These are phyloP conservation scores for Girardia tigrina DNA, from an alignment of 2,888 invertebrate species.

Conservation along the genomic window DNA sequence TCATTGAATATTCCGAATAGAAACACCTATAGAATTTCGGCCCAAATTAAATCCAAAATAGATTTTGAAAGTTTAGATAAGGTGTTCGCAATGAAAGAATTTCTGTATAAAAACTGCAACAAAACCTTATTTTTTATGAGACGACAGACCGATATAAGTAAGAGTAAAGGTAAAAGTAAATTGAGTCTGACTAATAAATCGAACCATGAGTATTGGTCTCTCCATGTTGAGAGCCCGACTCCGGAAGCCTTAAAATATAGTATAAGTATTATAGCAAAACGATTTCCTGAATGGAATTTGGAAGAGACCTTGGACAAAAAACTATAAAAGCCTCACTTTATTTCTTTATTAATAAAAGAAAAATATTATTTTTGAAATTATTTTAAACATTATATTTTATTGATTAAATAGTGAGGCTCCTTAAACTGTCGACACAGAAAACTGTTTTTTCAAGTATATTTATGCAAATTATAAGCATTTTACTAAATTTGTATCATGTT, in stretches of 20 bases:
- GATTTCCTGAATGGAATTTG: slow-evolving; percentile 2
- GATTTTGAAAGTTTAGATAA: slow-evolving; percentile 5
- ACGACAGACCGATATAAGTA: no score
- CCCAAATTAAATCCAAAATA: neutral
- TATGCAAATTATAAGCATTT: no score
- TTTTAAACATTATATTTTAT: no score
- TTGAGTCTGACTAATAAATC: neutral
- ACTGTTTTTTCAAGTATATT: no score
- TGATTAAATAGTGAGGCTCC: no score
- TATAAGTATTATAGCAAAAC: neutral
- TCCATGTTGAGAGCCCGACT: slow-evolving; percentile 5
- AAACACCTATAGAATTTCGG: neutral
- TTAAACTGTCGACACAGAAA: no score
- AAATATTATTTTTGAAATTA: neutral
- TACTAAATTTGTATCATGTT: no score
- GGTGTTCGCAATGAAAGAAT: neutral
- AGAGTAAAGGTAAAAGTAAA: neutral
- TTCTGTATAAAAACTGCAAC: neutral
- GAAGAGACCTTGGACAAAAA: neutral
- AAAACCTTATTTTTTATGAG: neutral
- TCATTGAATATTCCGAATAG: neutral
- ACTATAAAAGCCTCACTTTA: neutral
- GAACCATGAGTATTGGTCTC: neutral
- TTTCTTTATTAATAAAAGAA: neutral
- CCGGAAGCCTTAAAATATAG: neutral